Conservation (phyloP, 2,888 invertebrate species). For the Cephus pulcher region DNA sequence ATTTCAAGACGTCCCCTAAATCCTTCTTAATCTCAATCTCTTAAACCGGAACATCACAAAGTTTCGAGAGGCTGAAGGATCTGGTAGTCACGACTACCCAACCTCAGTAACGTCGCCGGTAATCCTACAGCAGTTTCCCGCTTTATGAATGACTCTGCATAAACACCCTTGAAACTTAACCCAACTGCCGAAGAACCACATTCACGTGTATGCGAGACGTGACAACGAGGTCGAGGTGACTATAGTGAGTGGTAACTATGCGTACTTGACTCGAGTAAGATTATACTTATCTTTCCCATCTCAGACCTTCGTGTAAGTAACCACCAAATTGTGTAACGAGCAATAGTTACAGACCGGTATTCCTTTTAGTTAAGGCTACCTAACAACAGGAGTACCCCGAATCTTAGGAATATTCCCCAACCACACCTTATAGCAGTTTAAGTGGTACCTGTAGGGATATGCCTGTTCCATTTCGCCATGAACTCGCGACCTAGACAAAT, state of each 20-base stretch:
- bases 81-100: neutral
- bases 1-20: neutral
- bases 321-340: neutral
- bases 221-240: neutral
- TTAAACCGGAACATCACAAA: constrained; percentile 6
- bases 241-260: neutral
- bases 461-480: no score
- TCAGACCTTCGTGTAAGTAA: neutral
- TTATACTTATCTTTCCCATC: neutral
- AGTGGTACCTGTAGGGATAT: no score
- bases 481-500: no score
- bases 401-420: no score
- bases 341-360: no score
- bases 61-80: neutral
- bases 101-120: neutral
- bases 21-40: neutral
- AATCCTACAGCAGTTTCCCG: neutral
- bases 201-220: neutral
- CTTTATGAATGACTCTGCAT: constrained; percentile 8
- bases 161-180: constrained; percentile 5
- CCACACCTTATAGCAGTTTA: no score
- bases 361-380: no score
- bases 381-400: no score
- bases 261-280: neutral
- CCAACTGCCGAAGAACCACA: neutral